Percentiles rank a stretch among this genome's conserved stretches.
These are phyloP conservation scores for Trichomycterus rosablanca DNA, from an alignment of 2,113 vertebrate species.

Conservation along the genomic window DNA sequence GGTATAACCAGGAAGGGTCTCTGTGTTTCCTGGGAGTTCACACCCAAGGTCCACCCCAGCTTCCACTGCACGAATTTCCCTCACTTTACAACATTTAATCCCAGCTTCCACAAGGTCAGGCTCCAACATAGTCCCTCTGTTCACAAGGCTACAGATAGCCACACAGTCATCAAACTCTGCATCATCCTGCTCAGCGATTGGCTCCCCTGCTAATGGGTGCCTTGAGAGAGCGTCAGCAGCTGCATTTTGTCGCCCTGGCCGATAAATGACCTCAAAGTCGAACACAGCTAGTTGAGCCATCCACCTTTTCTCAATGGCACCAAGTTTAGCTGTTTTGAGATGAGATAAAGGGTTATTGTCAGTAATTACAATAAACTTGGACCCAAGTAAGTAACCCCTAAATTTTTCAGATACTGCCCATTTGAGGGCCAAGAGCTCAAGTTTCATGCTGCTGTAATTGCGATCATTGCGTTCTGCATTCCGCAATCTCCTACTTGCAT, in stretches of 20 bases:
- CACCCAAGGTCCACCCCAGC: no score
- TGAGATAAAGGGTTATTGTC: not conserved
- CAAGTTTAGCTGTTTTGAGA: not conserved
- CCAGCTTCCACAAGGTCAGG: not conserved
- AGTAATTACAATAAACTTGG: not conserved
- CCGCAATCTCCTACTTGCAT: no score
- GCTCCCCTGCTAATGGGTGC: conserved; percentile 11
- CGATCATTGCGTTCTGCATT: no score
- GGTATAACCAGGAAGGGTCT: not conserved
- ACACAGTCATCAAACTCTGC: no score
- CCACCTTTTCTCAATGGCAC: not conserved
- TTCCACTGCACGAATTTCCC: no score
- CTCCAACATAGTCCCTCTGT: not conserved
- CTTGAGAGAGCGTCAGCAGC: conserved; percentile 1
- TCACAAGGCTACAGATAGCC: not conserved
- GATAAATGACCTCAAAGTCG: conserved; percentile 1
- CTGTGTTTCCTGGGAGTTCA: no score
- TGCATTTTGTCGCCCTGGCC: not conserved
- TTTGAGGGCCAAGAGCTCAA: no score
- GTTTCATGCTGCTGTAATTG: no score
- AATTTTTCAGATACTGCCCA: not conserved
- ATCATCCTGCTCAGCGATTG: no score
- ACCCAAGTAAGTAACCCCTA: not conserved
- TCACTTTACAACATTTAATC: not conserved
- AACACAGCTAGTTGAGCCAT: not conserved